phyloP scores from a whole-genome alignment of 2,888 invertebrate species.

The Carcina quercana region DNA sequence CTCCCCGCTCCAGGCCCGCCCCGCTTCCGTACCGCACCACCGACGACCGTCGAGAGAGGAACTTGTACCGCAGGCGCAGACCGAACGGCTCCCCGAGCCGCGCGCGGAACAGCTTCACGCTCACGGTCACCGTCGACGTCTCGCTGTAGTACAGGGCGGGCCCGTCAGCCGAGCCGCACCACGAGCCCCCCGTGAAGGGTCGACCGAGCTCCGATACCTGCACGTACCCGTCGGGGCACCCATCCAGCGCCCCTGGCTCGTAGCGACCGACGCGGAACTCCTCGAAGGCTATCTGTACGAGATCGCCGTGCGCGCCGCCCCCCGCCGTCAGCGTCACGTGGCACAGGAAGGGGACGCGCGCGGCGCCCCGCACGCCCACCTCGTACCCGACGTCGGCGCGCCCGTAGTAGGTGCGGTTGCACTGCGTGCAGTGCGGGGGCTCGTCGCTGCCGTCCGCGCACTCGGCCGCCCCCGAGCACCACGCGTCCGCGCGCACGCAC shows the following conservation, averaged over 20 bases:
- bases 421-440: slow-evolving; percentile 86
- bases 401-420: slow-evolving; percentile 94
- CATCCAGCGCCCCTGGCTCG: slow-evolving; percentile 80
- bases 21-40: slow-evolving; percentile 86
- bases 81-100: slow-evolving; percentile 85
- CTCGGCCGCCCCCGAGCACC: slow-evolving; percentile 89
- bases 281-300: slow-evolving; percentile 88
- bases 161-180: slow-evolving; percentile 90
- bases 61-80: slow-evolving; percentile 86
- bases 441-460: slow-evolving; percentile 92
- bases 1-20: slow-evolving; percentile 86
- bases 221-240: slow-evolving; percentile 92
- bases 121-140: slow-evolving; percentile 91
- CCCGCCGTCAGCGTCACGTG: slow-evolving; percentile 94
- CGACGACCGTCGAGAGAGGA: slow-evolving; percentile 86
- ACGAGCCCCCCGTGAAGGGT: slow-evolving; percentile 91
- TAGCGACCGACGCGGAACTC: slow-evolving; percentile 91
- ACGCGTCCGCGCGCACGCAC: slow-evolving; percentile 89
- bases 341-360: slow-evolving; percentile 89
- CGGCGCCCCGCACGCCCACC: slow-evolving; percentile 83
- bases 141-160: slow-evolving; percentile 92
- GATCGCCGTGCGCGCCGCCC: slow-evolving; percentile 90
- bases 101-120: slow-evolving; percentile 84
- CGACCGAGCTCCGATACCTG: slow-evolving; percentile 89
- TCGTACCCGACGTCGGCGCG: slow-evolving; percentile 88